A percentile compares a stretch with the other conserved stretches of the same genome.
Conservation (phyloP, 1,140 invertebrate genomes). For the Camponotus vicinus region DNA sequence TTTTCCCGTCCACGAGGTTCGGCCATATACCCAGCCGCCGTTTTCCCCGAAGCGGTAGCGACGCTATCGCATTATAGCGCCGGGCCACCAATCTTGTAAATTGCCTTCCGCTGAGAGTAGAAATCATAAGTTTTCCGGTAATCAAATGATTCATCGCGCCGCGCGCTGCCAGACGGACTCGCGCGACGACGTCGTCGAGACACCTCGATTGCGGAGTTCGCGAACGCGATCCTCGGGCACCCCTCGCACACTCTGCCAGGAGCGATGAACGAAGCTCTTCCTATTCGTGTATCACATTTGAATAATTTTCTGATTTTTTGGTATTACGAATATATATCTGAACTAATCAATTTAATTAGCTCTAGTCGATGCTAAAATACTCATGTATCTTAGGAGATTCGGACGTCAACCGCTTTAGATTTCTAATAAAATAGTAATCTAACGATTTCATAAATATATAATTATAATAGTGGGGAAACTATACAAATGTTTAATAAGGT, state of each 20-base stretch:
- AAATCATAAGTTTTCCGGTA: conserved; percentile 77
- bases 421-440: not conserved
- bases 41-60: conserved; percentile 64
- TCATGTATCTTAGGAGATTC: not conserved
- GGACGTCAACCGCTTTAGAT: not conserved
- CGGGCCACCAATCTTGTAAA: conserved; percentile 77
- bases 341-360: conserved; percentile 29
- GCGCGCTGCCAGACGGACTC: conserved; percentile 42
- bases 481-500: not conserved
- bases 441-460: not conserved
- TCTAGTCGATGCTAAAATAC: conserved; percentile 4
- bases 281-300: not conserved
- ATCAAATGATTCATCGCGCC: conserved; percentile 77
- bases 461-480: not conserved
- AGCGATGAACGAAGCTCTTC: not conserved
- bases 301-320: not conserved
- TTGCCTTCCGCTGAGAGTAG: conserved; percentile 77
- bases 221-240: not conserved
- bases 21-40: conserved; percentile 32
- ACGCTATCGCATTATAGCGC: conserved; percentile 75
- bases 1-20: conserved; percentile 7
- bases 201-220: conserved; percentile 27
- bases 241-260: not conserved
- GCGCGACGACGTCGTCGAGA: conserved; percentile 34
- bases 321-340: not conserved